Evolutionary conservation across 2,113 vertebrate genomes (phyloP).

Genomic region (Dicrurus megarhynchus): DNA sequence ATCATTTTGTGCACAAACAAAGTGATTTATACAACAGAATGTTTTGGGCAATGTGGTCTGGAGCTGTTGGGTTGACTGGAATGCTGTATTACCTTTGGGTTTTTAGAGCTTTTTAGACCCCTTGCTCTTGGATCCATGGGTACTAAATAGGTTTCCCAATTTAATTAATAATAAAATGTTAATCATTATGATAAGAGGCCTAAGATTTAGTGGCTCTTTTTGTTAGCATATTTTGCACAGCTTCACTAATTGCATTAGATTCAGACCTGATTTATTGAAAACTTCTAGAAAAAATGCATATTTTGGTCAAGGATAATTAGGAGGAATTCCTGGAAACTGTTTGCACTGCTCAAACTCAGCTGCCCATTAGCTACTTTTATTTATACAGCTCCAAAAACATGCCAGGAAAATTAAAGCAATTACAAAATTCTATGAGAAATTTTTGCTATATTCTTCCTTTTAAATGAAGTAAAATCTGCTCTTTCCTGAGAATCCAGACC

Average conservation of each 20-base stretch:
- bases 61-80: not conserved
- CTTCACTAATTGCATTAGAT: not conserved
- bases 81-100: not conserved
- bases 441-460: not conserved
- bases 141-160: not conserved
- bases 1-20: not conserved
- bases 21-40: not conserved
- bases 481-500: not conserved
- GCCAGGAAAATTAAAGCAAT: not conserved
- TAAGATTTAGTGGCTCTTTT: not conserved
- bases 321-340: not conserved
- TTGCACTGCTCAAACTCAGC: not conserved
- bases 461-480: not conserved
- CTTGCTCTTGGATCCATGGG: not conserved
- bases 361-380: not conserved
- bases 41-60: not conserved
- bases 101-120: not conserved
- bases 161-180: not conserved
- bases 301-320: not conserved
- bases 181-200: not conserved
- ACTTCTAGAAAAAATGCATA: not conserved
- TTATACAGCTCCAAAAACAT: not conserved
- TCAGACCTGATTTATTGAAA: conserved; percentile 1
- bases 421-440: not conserved
- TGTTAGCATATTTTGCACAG: not conserved